A percentile compares a stretch with the other conserved stretches of the same genome.
Conservation (phyloP, 2,888 invertebrate species). For the Dicycla oo region DNA sequence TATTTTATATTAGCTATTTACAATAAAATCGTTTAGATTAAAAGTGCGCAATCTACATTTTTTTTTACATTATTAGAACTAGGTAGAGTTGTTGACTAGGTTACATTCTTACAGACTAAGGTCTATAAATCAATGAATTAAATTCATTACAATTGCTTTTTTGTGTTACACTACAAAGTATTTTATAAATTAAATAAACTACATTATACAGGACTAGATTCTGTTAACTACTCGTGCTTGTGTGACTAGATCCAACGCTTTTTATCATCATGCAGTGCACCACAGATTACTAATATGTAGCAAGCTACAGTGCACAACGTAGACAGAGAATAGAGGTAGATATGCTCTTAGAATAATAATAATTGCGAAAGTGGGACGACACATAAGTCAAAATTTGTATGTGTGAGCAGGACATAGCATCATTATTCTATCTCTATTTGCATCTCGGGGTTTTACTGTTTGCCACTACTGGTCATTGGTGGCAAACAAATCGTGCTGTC, state of each 20-base stretch:
- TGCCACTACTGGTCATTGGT: too few relatives aligned
- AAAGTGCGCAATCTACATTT: constrained; percentile 22
- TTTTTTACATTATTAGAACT: constrained; percentile 41
- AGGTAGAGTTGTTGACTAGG: constrained; percentile 30
- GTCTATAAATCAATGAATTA: constrained; percentile 69
- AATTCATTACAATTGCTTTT: constrained; percentile 76
- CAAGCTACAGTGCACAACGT: too few relatives aligned
- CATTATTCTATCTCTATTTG: too few relatives aligned
- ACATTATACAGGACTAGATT: constrained; percentile 51
- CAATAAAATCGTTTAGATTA: constrained; percentile 27
- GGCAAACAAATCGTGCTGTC: too few relatives aligned
- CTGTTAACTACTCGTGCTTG: constrained; percentile 10
- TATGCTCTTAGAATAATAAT: too few relatives aligned
- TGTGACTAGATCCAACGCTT: constrained; percentile 3
- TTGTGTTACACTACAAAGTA: constrained; percentile 39
- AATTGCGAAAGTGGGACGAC: too few relatives aligned
- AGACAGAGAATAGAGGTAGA: too few relatives aligned
- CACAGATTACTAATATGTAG: too few relatives aligned
- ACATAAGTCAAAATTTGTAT: too few relatives aligned
- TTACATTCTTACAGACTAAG: constrained; percentile 47
- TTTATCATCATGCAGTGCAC: neutral
- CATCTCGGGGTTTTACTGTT: too few relatives aligned
- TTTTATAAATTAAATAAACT: constrained; percentile 36
- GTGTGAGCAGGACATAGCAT: too few relatives aligned
- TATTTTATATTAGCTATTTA: constrained; percentile 41